These are phyloP conservation scores for Cybosia mesomella DNA, from an alignment of 2,888 invertebrate species.

Conservation along the genomic window DNA sequence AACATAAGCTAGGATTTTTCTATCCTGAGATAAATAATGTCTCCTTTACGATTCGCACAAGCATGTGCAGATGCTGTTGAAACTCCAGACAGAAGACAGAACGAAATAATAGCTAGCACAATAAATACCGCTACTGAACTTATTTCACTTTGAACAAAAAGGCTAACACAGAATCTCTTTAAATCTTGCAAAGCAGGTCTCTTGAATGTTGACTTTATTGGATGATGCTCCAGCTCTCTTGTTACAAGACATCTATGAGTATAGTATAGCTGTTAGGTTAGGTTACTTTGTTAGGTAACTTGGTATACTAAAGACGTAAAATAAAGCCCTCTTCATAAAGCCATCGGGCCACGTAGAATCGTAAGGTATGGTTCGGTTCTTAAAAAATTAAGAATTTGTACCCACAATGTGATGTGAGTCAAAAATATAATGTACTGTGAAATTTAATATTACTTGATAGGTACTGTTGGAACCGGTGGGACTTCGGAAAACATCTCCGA, in stretches of 20 bases:
- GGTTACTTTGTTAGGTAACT: too few relatives aligned
- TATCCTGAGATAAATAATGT: background rate
- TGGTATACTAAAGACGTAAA: background rate
- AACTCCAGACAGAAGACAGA: background rate
- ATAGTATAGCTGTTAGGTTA: conserved; percentile 13
- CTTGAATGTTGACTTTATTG: conserved; percentile 22
- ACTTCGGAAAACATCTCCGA: too few relatives aligned
- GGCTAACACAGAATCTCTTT: conserved; percentile 48
- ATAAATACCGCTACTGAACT: conserved; percentile 25
- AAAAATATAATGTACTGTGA: too few relatives aligned
- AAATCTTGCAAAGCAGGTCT: conserved; percentile 35
- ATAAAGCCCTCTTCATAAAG: background rate
- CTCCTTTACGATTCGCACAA: background rate
- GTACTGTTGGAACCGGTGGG: too few relatives aligned
- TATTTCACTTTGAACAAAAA: conserved; percentile 29
- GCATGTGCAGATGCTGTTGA: background rate
- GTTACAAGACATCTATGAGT: conserved; percentile 20
- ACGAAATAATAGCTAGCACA: conserved; percentile 14
- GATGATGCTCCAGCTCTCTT: conserved; percentile 25
- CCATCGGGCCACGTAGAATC: too few relatives aligned
- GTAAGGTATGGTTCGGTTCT: too few relatives aligned
- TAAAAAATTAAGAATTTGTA: too few relatives aligned
- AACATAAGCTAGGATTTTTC: background rate
- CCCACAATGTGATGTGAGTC: too few relatives aligned
- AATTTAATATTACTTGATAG: too few relatives aligned